Base-by-base conservation (phyloP, 2,888 invertebrate genomes). In the Drosophila emarginata region DNA sequence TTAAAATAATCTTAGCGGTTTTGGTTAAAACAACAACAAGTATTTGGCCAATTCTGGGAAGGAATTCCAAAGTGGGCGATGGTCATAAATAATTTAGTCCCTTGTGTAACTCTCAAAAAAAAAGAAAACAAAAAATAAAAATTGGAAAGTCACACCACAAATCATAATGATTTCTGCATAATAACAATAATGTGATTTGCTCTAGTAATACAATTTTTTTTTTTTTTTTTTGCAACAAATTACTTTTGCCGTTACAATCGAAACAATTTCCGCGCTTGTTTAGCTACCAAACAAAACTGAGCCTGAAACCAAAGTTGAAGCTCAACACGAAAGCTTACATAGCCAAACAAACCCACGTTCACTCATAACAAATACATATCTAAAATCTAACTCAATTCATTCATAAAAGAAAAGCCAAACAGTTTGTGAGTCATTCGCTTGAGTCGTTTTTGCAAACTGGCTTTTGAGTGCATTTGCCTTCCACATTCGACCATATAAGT, bases 181-280 rank as follows among this genome's bases (percentile, higher is more conserved):
- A 74, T 74, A 50, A 61, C 58, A 40, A 59, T 67, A 52, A 64
- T 68, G 36, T 64, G 68, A 65, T 70, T 53, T 83, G 83, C 67
- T 80, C 79, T 69, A 86, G 60, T 82, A 69, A 79, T 61, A 86
- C 70, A 71, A 61, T 73, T 64, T 61, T 53, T 54, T 65, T 67
- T 40, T 28, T 32, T 5, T 28, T 28, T 28, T 28, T 5, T 64
- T 67, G 26, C 74, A 53, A 56, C 4, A 65, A 37, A 77, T 79
- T 77, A 74, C 67, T 61, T 71, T 76, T 69, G 74, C 80, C 74
- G 80, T 82, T 82, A 78, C 54, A 50, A 74, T 71, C 71, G 69
- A 82, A 85, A 85, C 74, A 85, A 81, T 85, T 85, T 85, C 82
- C 82, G 80, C 72, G 73, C 81, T 77, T 65, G 76, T 67, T 76